phyloP scores from a whole-genome alignment of 2,888 invertebrate species.

The Mythimna impura region DNA sequence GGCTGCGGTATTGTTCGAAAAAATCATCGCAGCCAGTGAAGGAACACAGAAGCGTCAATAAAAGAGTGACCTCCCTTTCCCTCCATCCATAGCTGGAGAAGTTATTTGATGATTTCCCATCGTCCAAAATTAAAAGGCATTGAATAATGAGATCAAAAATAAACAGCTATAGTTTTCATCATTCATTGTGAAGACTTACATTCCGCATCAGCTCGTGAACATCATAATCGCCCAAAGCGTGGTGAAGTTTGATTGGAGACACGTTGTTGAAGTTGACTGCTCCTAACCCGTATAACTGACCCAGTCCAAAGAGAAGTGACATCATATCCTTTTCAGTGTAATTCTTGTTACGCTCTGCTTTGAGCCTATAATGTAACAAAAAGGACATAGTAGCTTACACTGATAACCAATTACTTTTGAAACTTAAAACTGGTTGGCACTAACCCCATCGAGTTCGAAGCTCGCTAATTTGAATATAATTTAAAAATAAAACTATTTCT shows the following conservation, averaged over 20 bases:
- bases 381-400: not conserved
- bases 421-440: too few species aligned
- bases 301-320: slow-evolving; percentile 79
- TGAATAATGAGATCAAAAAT: too few species aligned
- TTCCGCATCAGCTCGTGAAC: slow-evolving; percentile 80
- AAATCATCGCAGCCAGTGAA: too few species aligned
- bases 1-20: too few species aligned
- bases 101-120: too few species aligned
- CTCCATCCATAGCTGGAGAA: too few species aligned
- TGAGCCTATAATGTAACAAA: slow-evolving; percentile 70
- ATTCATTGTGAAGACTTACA: slow-evolving; percentile 69
- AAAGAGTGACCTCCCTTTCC: too few species aligned
- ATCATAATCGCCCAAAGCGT: slow-evolving; percentile 83
- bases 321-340: slow-evolving; percentile 82
- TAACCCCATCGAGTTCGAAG: not conserved
- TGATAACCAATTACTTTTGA: not conserved
- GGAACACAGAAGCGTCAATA: too few species aligned
- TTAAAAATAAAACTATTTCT: not conserved
- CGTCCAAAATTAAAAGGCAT: too few species aligned
- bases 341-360: slow-evolving; percentile 80
- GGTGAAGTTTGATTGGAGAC: slow-evolving; percentile 77
- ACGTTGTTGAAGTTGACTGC: slow-evolving; percentile 71
- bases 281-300: slow-evolving; percentile 81
- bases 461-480: not conserved
- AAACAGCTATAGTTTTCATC: not conserved